phyloP scores from a whole-genome alignment of 2,888 invertebrate species.

The Sycophila texana region DNA sequence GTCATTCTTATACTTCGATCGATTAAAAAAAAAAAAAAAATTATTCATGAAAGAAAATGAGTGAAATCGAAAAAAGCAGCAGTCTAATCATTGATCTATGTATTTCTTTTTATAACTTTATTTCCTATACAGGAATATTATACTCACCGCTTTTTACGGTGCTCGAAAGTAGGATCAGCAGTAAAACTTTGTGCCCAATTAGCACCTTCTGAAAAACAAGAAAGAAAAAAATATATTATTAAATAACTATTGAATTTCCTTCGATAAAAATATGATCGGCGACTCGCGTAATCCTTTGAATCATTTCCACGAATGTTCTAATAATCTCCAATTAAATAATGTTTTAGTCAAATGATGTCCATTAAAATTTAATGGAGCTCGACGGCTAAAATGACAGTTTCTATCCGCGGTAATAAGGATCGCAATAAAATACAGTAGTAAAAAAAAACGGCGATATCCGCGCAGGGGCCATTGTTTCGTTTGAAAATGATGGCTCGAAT shows the following conservation, averaged over 20 bases:
- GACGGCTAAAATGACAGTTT: no score
- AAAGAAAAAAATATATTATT: constrained; percentile 10
- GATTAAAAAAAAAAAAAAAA: not conserved
- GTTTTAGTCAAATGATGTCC: not conserved
- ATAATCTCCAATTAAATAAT: not conserved
- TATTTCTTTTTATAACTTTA: constrained; percentile 21
- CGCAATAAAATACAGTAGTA: no score
- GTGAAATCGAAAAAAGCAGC: constrained; percentile 22
- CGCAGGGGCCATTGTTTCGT: no score
- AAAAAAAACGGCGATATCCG: no score
- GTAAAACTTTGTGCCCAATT: constrained; percentile 66
- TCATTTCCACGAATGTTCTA: not conserved
- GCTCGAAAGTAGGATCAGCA: constrained; percentile 66
- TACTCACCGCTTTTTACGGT: constrained; percentile 69
- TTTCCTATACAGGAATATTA: constrained; percentile 31
- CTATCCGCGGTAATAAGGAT: no score
- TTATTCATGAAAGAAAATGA: constrained; percentile 32
- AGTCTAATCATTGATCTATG: constrained; percentile 40
- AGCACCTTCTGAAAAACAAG: constrained; percentile 68
- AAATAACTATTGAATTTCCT: constrained; percentile 1
- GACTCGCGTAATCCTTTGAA: not conserved
- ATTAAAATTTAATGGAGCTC: no score
- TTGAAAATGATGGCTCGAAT: no score
- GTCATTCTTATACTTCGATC: constrained; percentile 10
- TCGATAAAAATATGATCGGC: no score